Base-by-base conservation (phyloP, 1,140 invertebrate genomes). In the Coboldia fuscipes region DNA sequence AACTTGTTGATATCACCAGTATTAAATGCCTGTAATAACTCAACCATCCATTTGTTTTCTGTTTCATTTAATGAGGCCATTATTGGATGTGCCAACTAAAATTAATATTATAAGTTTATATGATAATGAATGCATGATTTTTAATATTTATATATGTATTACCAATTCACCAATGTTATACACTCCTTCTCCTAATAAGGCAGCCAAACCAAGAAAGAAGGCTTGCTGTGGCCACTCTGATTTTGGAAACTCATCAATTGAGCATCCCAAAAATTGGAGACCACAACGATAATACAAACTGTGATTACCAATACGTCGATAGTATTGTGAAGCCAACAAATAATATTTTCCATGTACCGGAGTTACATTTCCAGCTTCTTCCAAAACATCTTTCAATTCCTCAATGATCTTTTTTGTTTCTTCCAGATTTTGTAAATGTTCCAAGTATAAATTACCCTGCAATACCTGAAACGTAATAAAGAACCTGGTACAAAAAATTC, bases 101-200 rank as follows among this genome's bases (percentile, higher is more conserved):
- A 49, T 36, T 39, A 32, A 39, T 16, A 34, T 24, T 14, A 23
- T 34, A 8, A 34, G 4, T 34, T 12, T 16, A 14, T 34, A 23
- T 34, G 23, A 6, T 7, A 21, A 15, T 7, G 10, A 16, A 7
- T 12, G 12, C 8, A 33, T 33, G 13, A 7, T 29, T 29, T 14
- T 6, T 14, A 6, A 35, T 35, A 35, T 35, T 29, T 35, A 26
- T 29, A 23, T 24, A 34, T 29, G 14, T 29, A 9, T 57, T 47
- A 82, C 71, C 47, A 99, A 58, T 62, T 98, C 94, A 1, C 92
- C 93, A 47, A 98, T 77, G 57, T 98, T 98, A 54, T 97, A 98
- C 13, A 98, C 83, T 24, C 82, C 84, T 47, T 97, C 83, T 8
- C 92, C 93, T 1, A 97, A 55, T 9, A 98, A 65, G 1, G 92